A percentile compares a stretch with the other conserved stretches of the same genome.
Conservation (phyloP, 2,888 invertebrate species). For the Lithophane leautieri region DNA sequence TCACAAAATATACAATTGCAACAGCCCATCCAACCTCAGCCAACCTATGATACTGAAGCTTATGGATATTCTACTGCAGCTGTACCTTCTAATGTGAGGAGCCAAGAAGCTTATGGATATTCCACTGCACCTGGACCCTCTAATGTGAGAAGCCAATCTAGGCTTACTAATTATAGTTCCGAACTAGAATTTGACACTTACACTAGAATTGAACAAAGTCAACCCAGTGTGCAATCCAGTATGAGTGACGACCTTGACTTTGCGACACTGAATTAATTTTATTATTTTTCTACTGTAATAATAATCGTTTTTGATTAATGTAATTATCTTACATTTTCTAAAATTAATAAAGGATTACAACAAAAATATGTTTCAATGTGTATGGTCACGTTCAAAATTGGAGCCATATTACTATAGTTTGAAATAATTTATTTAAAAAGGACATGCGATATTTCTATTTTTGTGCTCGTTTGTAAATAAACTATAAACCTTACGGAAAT, state of each 20-base stretch:
- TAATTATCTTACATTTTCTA: constrained; percentile 35
- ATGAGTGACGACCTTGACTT: constrained; percentile 51
- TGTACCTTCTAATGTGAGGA: constrained; percentile 45
- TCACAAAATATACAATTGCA: constrained; percentile 50
- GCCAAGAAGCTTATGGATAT: constrained; percentile 52
- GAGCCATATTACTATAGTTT: constrained; percentile 42
- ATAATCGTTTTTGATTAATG: constrained; percentile 45
- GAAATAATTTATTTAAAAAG: constrained; percentile 46
- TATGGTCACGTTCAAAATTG: constrained; percentile 44
- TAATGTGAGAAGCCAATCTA: constrained; percentile 48
- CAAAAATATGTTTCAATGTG: background rate
- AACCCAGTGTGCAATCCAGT: constrained; percentile 55
- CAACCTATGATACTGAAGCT: constrained; percentile 50
- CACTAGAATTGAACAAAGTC: constrained; percentile 54
- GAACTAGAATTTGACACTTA: constrained; percentile 50
- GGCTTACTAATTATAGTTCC: constrained; percentile 47
- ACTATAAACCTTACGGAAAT: constrained; percentile 36
- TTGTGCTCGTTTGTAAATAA: constrained; percentile 42
- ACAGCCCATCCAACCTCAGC: constrained; percentile 48
- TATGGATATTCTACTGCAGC: constrained; percentile 53
- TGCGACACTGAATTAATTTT: constrained; percentile 51
- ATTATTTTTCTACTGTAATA: constrained; percentile 46
- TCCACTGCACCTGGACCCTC: constrained; percentile 46
- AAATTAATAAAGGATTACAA: constrained; percentile 39
- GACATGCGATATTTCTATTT: constrained; percentile 35